Evolutionary conservation across 1,140 invertebrate species (phyloP), one percentile per base, ranked within the genome.

Genomic region (Daktulosphaira vitifoliae): DNA sequence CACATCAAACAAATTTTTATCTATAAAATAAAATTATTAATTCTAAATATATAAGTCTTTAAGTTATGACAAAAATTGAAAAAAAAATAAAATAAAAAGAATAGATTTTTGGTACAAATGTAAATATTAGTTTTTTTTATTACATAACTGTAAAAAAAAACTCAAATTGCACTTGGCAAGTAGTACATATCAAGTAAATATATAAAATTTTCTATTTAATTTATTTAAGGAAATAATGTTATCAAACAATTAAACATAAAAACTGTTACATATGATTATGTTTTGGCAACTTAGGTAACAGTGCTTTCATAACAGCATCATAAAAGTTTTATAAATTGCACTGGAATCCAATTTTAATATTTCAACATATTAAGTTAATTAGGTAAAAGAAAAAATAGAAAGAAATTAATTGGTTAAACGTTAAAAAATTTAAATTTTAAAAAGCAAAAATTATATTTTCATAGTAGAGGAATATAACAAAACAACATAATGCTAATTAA

Each of bases 281-380:
- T 46, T 59, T 62, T 62, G 56, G 42, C 44, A 62, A 62, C 25
- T 48, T 48, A 62, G 16, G 25, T 48, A 48, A 3, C 42, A 33
- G 42, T 62, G 56, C 56, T 33, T 48, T 59, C 46, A 46, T 42
- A 25, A 56, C 33, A 46, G 42, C 25, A 62, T 62, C 56, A 62
- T 42, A 44, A 62, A 62, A 48, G 42, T 62, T 62, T 29, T 62
- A 20, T 46, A 62, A 48, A 62, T 62, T 62, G 56, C 56, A 62
- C 56, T 62, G 42, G 56, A 20, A 62, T 62, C 25, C 18, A 62
- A 62, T 48, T 29, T 33, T 48, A 62, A 62, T 48, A 62, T 9
- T 20, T 62, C 18, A 62, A 62, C 18, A 62, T 2, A 62, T 48
- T 9, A 46, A 18, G 44, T 62, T 62, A 18, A 62, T 46, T 46